Evolutionary conservation across 2,797 vertebrate species (phyloP), one percentile per base, ranked within the genome.

Genomic region (Okamejei kenojei): DNA sequence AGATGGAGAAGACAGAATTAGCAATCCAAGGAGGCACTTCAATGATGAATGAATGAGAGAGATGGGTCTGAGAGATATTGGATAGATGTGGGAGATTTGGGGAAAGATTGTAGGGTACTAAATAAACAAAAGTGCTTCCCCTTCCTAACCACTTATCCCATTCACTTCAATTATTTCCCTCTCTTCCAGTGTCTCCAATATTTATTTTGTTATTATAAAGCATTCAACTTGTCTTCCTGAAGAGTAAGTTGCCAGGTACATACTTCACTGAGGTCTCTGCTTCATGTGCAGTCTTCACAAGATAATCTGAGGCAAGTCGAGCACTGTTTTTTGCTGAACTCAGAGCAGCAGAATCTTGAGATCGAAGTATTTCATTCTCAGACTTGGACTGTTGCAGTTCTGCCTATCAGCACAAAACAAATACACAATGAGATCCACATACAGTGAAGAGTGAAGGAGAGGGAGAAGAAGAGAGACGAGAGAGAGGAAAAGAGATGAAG

Each of bases 241-340:
- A 61, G 29, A 86, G 15, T 13, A 19, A 0, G 61, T 1, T 63
- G 13, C 1, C 0, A 32, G 61, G 2, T 0, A 93, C 97, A 96
- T 94, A 99, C 98, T 96, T 96, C 38, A 99, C 95, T 8, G 98
- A 98, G 0, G 95, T 93, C 0, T 95, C 96, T 6, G 98, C 98
- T 21, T 94, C 97, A 7, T 94, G 94, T 0, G 97, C 95, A 0
- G 97, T 96, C 6, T 94, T 94, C 2, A 95, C 96, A 11, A 99
- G 96, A 93, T 96, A 97, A 94, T 98, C 97, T 0, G 98, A 95
- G 0, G 98, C 98, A 58, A 96, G 0, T 2, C 97, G 97, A 0
- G 98, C 97, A 0, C 98, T 99, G 11, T 95, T 97, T 94, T 95
- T 98, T 94, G 98, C 97, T 0, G 94, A 95, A 0, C 95, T 95